phyloP scores from a whole-genome alignment of 2,797 vertebrate genomes.

The Falco biarmicus region DNA sequence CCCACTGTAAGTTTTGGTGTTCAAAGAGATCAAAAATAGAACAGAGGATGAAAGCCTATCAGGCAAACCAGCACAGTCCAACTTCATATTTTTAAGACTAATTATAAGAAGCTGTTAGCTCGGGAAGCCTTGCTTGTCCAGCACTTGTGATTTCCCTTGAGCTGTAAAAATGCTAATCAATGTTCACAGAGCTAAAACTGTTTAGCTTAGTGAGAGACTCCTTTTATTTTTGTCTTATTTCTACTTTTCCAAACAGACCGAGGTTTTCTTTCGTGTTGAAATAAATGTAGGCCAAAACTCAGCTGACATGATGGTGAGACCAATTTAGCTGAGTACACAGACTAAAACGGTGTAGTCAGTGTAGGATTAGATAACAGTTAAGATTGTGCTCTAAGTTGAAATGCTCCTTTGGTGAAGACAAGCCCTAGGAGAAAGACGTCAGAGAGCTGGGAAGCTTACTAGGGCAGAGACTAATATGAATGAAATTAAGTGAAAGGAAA shows the following conservation, averaged over 20 bases:
- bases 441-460: not conserved
- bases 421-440: conserved; percentile 24
- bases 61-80: not conserved
- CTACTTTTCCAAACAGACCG: not conserved
- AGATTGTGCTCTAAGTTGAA: not conserved
- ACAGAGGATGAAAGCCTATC: not conserved
- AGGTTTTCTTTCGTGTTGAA: conserved; percentile 20
- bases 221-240: not conserved
- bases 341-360: not conserved
- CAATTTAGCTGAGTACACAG: not conserved
- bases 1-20: not conserved
- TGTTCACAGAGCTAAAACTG: not conserved
- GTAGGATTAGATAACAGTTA: not conserved
- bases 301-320: not conserved
- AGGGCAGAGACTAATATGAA: conserved; percentile 16
- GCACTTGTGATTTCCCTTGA: not conserved
- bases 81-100: not conserved
- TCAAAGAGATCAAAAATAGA: conserved; percentile 37
- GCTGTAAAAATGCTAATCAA: conserved; percentile 33
- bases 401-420: not conserved
- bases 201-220: not conserved
- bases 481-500: conserved; percentile 37
- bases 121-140: not conserved
- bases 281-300: not conserved
- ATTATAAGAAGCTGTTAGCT: not conserved